A percentile compares a stretch with the other conserved stretches of the same genome.
These are phyloP conservation scores for Branchipolynoe longqiensis DNA, from an alignment of 2,888 invertebrate genomes.

Conservation along the genomic window DNA sequence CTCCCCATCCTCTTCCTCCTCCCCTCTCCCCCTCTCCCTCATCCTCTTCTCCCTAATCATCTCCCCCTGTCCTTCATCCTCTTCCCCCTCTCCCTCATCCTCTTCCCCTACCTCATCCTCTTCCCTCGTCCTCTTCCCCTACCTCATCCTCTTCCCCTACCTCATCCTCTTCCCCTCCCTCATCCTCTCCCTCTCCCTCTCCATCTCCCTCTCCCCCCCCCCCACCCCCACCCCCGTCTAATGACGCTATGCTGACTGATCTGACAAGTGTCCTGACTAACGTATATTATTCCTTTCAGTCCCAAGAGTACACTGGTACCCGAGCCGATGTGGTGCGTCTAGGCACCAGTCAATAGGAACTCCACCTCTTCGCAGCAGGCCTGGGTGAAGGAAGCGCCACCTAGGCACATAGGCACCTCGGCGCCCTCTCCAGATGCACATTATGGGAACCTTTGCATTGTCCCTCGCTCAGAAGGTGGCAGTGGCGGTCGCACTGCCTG, in stretches of 20 bases:
- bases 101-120: not conserved
- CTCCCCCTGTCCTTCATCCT: not conserved
- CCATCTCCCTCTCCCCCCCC: not conserved
- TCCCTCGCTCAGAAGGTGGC: constrained; percentile 65
- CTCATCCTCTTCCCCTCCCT: not conserved
- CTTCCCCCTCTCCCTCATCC: not conserved
- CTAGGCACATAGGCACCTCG: too few relatives aligned
- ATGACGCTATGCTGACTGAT: too few relatives aligned
- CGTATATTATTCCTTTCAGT: too few relatives aligned
- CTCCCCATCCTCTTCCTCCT: not conserved
- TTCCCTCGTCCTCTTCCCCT: not conserved
- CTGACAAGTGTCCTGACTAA: too few relatives aligned
- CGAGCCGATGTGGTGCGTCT: not conserved
- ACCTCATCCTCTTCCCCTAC: not conserved
- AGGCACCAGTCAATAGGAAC: too few relatives aligned
- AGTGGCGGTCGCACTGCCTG: constrained; percentile 74
- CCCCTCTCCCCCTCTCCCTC: not conserved
- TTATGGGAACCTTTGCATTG: constrained; percentile 21
- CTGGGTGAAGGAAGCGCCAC: too few relatives aligned
- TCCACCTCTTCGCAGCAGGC: too few relatives aligned
- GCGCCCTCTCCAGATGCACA: constrained; percentile 8
- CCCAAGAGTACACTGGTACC: not conserved
- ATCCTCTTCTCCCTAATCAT: not conserved
- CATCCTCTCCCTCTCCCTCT: not conserved
- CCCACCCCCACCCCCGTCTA: too few relatives aligned